Conservation (phyloP, 2,888 invertebrate genomes). For the Epinotia nisella region DNA sequence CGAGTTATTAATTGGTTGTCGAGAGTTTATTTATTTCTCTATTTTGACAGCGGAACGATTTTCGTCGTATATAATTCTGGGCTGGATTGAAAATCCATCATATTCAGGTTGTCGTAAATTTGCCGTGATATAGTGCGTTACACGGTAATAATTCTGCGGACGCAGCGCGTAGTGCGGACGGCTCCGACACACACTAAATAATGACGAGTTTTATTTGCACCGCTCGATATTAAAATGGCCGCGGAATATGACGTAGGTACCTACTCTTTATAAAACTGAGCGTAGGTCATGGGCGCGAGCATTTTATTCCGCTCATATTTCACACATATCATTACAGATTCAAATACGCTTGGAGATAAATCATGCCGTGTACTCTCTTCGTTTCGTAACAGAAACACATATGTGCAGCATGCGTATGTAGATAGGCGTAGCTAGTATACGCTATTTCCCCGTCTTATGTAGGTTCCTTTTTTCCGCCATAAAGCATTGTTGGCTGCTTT, state of each 20-base stretch:
- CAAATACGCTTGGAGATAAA: conserved; percentile 36
- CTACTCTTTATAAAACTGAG: conserved; percentile 22
- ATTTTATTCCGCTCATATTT: conserved; percentile 6
- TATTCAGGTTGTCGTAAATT: conserved; percentile 84
- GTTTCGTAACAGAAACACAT: conserved; percentile 78
- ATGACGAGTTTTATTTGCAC: conserved; percentile 60
- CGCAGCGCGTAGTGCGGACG: conserved; percentile 81
- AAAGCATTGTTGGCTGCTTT: conserved; percentile 87
- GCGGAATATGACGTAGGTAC: conserved; percentile 57
- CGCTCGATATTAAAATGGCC: conserved; percentile 78
- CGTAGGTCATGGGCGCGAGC: conserved; percentile 16
- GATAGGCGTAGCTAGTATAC: conserved; percentile 73
- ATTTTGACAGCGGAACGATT: conserved; percentile 81
- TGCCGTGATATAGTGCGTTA: conserved; percentile 82
- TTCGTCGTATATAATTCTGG: conserved; percentile 77
- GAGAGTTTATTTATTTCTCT: conserved; percentile 83
- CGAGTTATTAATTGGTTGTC: conserved; percentile 86
- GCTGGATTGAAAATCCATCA: conserved; percentile 85
- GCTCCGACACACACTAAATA: conserved; percentile 81
- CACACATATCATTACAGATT: conserved; percentile 22
- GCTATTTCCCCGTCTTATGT: conserved; percentile 83
- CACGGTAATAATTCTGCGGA: conserved; percentile 81
- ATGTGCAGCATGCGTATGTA: conserved; percentile 73
- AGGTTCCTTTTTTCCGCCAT: conserved; percentile 84
- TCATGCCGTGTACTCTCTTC: conserved; percentile 49